A percentile compares a stretch with the other conserved stretches of the same genome.
Conservation (phyloP, 2,888 invertebrate species). For the Pammene aurita region DNA sequence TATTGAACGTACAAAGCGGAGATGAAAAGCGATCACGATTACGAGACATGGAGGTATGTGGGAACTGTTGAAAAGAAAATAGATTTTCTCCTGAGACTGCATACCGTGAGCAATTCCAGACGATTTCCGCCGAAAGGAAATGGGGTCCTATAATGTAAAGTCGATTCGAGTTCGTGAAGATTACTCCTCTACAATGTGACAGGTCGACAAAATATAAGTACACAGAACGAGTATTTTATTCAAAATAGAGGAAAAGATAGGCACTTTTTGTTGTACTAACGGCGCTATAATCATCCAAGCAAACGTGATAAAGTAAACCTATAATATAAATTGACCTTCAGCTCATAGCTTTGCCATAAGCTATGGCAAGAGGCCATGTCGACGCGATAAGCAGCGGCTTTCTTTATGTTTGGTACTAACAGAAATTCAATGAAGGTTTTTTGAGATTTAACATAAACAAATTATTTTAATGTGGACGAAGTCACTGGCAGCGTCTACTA, state of each 20-base stretch:
- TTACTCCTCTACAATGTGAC: conserved; percentile 38
- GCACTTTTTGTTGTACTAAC: too few relatives aligned
- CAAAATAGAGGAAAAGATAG: not conserved
- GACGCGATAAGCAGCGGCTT: too few relatives aligned
- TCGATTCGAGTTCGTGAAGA: conserved; percentile 51
- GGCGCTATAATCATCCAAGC: too few relatives aligned
- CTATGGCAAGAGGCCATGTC: too few relatives aligned
- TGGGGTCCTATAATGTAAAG: conserved; percentile 50
- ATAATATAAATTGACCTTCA: too few relatives aligned
- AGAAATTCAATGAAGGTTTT: too few relatives aligned
- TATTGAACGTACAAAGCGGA: conserved; percentile 19
- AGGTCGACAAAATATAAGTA: conserved; percentile 31
- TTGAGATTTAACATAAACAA: too few relatives aligned
- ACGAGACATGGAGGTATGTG: conserved; percentile 39
- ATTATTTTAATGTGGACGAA: too few relatives aligned
- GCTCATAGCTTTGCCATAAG: too few relatives aligned
- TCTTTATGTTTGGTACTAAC: too few relatives aligned
- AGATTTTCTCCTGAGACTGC: conserved; percentile 49
- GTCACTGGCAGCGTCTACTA: too few relatives aligned
- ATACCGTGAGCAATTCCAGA: conserved; percentile 54
- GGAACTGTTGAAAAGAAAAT: conserved; percentile 47
- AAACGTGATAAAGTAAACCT: too few relatives aligned
- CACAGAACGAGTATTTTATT: conserved; percentile 5
- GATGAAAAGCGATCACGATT: conserved; percentile 35
- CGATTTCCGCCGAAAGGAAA: conserved; percentile 57